Evolutionary conservation across 2,113 vertebrate genomes (phyloP).

Genomic region (Pseudorectes ferrugineus): DNA sequence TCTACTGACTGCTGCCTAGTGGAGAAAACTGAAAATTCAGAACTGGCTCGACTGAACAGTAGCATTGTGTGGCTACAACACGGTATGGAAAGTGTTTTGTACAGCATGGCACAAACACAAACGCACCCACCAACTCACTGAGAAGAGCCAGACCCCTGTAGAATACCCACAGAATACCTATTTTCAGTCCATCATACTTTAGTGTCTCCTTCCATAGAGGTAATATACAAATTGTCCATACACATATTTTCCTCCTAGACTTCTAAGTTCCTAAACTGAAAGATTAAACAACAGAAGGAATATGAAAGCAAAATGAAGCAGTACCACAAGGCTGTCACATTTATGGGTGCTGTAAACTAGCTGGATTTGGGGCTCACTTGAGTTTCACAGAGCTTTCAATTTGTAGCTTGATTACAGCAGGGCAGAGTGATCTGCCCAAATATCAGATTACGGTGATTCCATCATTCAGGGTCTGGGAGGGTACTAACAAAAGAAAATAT

Average conservation of each 20-base stretch:
- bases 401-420: not conserved
- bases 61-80: not conserved
- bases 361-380: not conserved
- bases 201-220: not conserved
- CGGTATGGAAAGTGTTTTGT: not conserved
- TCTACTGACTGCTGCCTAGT: constrained; percentile 6
- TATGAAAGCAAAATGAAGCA: not conserved
- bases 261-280: not conserved
- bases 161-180: rapidly evolving
- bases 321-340: not conserved
- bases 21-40: not conserved
- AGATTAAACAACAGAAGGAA: not conserved
- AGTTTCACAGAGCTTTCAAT: not conserved
- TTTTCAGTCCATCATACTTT: not conserved
- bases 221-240: not conserved
- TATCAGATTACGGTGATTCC: not conserved
- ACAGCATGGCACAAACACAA: not conserved
- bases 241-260: not conserved
- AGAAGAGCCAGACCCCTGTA: not conserved
- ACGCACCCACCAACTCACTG: not conserved
- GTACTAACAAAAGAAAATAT: not conserved
- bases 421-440: not conserved
- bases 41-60: not conserved
- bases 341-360: not conserved
- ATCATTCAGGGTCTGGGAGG: not conserved